Evolutionary conservation across 1,140 invertebrate species (phyloP).

Genomic region (Gonioctena quinquepunctata): DNA sequence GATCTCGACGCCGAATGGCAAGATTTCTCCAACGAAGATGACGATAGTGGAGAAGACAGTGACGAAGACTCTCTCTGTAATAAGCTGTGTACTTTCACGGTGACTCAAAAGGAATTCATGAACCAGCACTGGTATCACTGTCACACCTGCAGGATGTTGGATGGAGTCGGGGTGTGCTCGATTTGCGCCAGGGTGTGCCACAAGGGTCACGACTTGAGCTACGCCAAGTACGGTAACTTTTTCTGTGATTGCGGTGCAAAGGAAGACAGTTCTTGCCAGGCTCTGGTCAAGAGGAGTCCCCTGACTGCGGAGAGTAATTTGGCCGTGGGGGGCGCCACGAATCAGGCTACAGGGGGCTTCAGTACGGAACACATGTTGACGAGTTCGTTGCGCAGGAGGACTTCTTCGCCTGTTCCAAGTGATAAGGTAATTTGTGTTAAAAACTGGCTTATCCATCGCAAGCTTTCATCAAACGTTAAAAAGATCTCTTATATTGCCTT

Average conservation of each 20-base stretch:
- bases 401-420: conserved; percentile 69
- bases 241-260: conserved; percentile 99
- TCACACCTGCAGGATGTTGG: conserved; percentile 97
- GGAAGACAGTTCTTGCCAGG: conserved; percentile 79
- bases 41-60: conserved; percentile 92
- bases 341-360: neutral
- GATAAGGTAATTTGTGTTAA: conserved; percentile 50
- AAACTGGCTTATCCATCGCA: neutral
- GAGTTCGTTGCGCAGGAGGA: conserved; percentile 69
- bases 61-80: conserved; percentile 94
- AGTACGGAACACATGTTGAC: conserved; percentile 55
- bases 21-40: conserved; percentile 86
- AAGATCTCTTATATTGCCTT: too few relatives aligned
- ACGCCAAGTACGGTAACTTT: conserved; percentile 98
- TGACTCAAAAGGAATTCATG: conserved; percentile 98
- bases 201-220: conserved; percentile 94
- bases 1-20: conserved; percentile 81
- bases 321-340: conserved; percentile 11
- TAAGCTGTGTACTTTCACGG: conserved; percentile 95
- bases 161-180: conserved; percentile 96
- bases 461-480: too few relatives aligned
- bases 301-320: conserved; percentile 31
- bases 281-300: conserved; percentile 73
- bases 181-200: conserved; percentile 97
- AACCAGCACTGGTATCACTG: conserved; percentile 98